A percentile compares a stretch with the other conserved stretches of the same genome.
phyloP scores from a whole-genome alignment of 2,113 vertebrate species.

The Neopipo cinnamomea region DNA sequence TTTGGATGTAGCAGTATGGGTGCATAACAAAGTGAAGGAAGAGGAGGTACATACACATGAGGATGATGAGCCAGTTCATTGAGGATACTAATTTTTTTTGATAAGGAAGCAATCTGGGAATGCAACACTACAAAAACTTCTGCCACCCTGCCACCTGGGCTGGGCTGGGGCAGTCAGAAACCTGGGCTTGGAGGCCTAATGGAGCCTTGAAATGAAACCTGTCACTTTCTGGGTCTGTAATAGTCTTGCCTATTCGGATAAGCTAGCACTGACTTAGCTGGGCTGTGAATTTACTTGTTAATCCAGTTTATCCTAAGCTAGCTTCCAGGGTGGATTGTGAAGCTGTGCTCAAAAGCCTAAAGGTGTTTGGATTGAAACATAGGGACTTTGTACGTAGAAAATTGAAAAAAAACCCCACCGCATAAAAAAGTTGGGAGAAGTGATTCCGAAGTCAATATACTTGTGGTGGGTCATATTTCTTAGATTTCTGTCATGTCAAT shows the following conservation, averaged over 20 bases:
- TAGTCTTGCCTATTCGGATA: neutral
- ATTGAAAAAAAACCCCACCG: neutral
- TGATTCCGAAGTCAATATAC: neutral
- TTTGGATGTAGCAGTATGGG: too few relatives aligned
- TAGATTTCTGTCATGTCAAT: neutral
- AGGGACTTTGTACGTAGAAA: neutral
- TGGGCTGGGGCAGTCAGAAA: neutral
- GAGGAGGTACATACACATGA: too few relatives aligned
- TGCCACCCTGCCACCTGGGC: neutral
- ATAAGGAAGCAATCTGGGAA: neutral
- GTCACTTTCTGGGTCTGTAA: neutral
- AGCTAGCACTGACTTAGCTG: neutral
- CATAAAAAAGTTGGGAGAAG: neutral
- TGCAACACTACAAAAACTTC: neutral
- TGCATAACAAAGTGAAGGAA: too few relatives aligned
- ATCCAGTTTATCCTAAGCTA: neutral
- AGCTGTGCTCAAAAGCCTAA: neutral
- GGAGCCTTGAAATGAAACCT: neutral
- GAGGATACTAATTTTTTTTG: neutral
- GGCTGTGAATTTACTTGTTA: neutral
- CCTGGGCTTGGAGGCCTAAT: too few relatives aligned
- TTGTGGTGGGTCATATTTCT: neutral
- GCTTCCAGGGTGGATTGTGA: neutral
- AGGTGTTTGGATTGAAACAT: neutral
- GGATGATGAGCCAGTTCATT: fast-evolving